Percentiles rank a stretch among this genome's conserved stretches.
These are phyloP conservation scores for Formica selysi DNA, from an alignment of 1,140 invertebrate species.

Conservation along the genomic window DNA sequence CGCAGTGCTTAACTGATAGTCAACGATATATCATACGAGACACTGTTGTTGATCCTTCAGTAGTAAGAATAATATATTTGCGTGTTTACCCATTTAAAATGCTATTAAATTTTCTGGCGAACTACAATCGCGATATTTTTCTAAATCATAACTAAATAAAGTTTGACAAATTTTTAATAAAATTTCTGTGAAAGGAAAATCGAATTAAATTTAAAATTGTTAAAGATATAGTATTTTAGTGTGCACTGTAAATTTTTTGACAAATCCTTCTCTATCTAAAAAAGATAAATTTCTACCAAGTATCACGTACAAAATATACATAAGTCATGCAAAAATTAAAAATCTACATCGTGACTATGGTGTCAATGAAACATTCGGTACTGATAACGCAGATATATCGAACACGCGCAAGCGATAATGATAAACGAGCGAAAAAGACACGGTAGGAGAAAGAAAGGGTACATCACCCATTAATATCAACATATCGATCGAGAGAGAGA, in stretches of 20 bases:
- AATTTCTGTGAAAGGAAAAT: background rate
- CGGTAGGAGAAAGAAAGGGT: slow-evolving; percentile 24
- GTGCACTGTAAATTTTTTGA: background rate
- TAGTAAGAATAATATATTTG: background rate
- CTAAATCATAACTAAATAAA: background rate
- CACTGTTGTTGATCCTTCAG: slow-evolving; percentile 3
- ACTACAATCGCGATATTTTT: background rate
- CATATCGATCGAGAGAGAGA: slow-evolving; percentile 20
- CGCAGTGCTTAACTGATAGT: slow-evolving; percentile 28
- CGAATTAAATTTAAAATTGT: background rate
- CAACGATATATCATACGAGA: slow-evolving; percentile 1
- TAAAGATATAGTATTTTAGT: background rate
- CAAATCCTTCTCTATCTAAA: background rate
- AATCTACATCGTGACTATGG: background rate
- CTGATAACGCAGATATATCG: slow-evolving; percentile 26
- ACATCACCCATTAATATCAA: slow-evolving; percentile 16
- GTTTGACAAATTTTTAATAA: background rate
- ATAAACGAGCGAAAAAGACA: background rate
- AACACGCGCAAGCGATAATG: slow-evolving; percentile 3
- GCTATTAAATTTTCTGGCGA: background rate
- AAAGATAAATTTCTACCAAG: background rate
- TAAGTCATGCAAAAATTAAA: background rate
- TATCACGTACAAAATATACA: background rate
- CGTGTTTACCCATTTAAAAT: background rate
- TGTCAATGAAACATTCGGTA: slow-evolving; percentile 16